Evolutionary conservation across 2,113 vertebrate genomes (phyloP), one percentile per base, ranked within the genome.

Genomic region (Ahaetulla prasina): DNA sequence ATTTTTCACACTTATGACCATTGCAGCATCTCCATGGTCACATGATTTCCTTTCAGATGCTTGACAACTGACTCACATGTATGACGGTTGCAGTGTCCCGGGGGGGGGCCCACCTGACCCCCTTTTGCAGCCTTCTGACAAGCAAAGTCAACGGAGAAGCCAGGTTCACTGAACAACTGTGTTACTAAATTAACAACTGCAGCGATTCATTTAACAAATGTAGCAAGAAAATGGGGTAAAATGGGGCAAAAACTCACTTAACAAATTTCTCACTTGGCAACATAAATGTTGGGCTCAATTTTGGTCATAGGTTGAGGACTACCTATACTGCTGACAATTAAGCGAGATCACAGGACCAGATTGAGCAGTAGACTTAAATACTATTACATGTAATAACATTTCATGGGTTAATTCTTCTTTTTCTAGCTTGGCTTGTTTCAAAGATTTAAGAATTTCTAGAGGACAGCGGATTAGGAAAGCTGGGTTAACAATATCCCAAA

Each of bases 51-150:
- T 35, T 68, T 68, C 30, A 27, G 2, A 68, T 35, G 63, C n/a
- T 68, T 68, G 30, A 68, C 30, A 68, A 68, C 63, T 35, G 63
- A 68, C 30, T 60, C 25, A 60, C 57, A 60, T 60, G 30, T 60
- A 60, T 60, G 9, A 60, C 1, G 3, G 57, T 30, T 60, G 57
- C 27, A 60, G 3, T 68, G 63, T 68, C 5, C 63, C 3, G 0
- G 30, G 12, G 23, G 12, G 14, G n/a, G n/a, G n/a, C n/a, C n/a
- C 63, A 68, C 3, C 0, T n/a, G 30, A n/a, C 6, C 0, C n/a
- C 63, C n/a, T 63, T 63, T 68, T 68, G 63, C 5, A 7, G 16
- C 14, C 63, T 68, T 68, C 63, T 35, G 63, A 68, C 63, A 18
- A 68, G 57, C 8, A 60, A 68, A 68, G 30, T 68, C 30, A 35